Base-by-base conservation (phyloP, 2,113 vertebrate species). In the Coreoperca whiteheadi region DNA sequence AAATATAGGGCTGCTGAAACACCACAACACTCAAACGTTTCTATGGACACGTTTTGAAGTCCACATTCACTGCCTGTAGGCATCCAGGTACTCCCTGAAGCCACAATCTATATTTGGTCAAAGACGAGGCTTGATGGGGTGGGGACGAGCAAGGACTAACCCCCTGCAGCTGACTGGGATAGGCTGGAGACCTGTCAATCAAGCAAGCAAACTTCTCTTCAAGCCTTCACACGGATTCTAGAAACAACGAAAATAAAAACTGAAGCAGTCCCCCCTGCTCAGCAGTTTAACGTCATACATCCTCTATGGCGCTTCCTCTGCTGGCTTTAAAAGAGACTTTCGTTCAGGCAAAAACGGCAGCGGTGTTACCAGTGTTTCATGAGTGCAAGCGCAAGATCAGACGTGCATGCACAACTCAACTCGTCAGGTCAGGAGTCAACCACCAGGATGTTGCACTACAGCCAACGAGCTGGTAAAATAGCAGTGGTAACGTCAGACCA, bases 1-100 rank as follows among this genome's bases (percentile, higher is more conserved):
- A 77, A 64, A 73, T 77, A 77, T 25, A 73, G 61, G 18, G 57
- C 65, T 8, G 37, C 34, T 56, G 53, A 56, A 71, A 61, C 69
- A 65, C 68, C 32, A 70, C 56, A 41, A 23, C 39, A 54, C 16
- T 20, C 8, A 46, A 15, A 18, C 8, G 0, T 68, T 34, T 74
- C 70, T 74, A 8, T 2, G 37, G 74, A 66, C 28, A 50, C 41
- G 28, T 66, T 57, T 30, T 23, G 6, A 78, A 32, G 30, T 25
- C 60, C n/a, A 51, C 32, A 43, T 43, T 32, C 34, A 15, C 28
- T 56, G 37, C 51, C 48, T 32, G 11, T 41, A 60, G 37, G 15
- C 10, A 28, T 37, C 54, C 10, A 28, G 60, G 30, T n/a, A 10
- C 28, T 9, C 16, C 9, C 1, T 39, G 21, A 50, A 57, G 50